Evolutionary conservation across 1,140 invertebrate species (phyloP), one percentile per base, ranked within the genome.

Genomic region (Mesaphorura yosii): DNA sequence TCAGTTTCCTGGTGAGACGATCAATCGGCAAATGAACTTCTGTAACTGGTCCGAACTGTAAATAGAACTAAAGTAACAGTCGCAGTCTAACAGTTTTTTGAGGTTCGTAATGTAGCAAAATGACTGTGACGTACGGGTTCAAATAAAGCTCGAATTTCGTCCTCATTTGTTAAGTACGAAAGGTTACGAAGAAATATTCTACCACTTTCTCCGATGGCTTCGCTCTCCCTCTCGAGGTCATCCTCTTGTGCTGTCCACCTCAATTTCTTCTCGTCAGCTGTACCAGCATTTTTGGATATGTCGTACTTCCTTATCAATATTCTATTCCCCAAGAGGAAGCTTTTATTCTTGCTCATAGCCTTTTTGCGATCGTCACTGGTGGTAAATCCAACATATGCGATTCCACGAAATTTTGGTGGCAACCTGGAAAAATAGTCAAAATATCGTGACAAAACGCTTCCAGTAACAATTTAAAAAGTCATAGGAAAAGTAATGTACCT

Each of bases 131-230:
- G 69, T 72, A 87, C 89, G 91, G 85, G 82, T 68, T 82, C 77
- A 76, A 98, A 98, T 0, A 91, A 59, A 58, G 76, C 69, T 64
- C 82, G 80, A 14, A 98, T 66, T 64, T 96, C 88, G 57, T 88
- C 82, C 72, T 97, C 91, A 1, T 81, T 92, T 3, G 82, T 79
- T 1, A 81, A 78, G 68, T 95, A 98, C 0, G 88, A 70, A 17
- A 99, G 72, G 76, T 99, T 99, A 58, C 96, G 75, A 12, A 97
- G 75, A 77, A 93, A 99, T 59, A 99, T 84, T 59, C 85, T 78
- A 2, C 95, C 95, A 63, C 91, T 90, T 69, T 91, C 88, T 2
- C 79, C 85, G 51, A 93, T 83, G 53, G 75, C 77, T 69, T 92
- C 88, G 12, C 51, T 29, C 68, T 86, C 84, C 63, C 80, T 77